Percentiles rank a stretch among this genome's conserved stretches.
Conservation (phyloP, 2,888 invertebrate species). For the Holacanthella duospinosa region DNA sequence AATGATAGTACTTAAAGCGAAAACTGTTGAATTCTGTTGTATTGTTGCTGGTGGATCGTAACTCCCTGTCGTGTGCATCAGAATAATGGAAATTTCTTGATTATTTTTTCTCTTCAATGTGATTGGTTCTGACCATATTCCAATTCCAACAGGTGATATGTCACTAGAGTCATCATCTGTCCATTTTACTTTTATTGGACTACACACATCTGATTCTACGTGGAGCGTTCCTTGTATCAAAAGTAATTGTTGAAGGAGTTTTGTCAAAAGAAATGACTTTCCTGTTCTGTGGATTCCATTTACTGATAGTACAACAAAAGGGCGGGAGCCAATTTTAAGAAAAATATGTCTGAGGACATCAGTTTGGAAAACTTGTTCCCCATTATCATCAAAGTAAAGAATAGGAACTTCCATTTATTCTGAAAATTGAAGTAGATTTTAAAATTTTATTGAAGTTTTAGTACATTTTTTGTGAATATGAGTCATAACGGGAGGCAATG, state of each 20-base stretch:
- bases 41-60: background rate
- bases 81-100: background rate
- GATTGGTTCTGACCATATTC: background rate
- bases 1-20: background rate
- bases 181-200: background rate
- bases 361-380: background rate
- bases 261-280: background rate
- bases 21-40: background rate
- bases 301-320: background rate
- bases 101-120: background rate
- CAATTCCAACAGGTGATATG: background rate
- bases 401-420: background rate
- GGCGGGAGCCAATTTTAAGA: background rate
- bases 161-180: background rate
- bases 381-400: background rate
- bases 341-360: background rate
- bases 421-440: no score
- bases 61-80: background rate
- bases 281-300: background rate
- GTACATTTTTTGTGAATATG: no score
- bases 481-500: no score
- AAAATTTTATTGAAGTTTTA: no score
- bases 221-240: background rate
- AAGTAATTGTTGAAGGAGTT: background rate
- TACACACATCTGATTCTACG: no score